A percentile compares a stretch with the other conserved stretches of the same genome.
phyloP scores from a whole-genome alignment of 2,888 invertebrate genomes.

The Archips xylosteana region DNA sequence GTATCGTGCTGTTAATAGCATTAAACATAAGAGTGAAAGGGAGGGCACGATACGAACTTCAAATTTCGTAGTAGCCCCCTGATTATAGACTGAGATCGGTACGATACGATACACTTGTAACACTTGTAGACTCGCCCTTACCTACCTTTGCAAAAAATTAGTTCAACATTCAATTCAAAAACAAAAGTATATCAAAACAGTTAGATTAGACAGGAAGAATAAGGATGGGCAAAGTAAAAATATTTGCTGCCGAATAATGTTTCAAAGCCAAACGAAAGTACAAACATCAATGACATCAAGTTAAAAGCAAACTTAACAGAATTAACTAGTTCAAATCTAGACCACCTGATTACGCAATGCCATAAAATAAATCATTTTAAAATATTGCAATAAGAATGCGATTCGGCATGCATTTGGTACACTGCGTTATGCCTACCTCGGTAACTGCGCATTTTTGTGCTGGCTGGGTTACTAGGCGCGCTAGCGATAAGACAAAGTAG shows the following conservation, averaged over 20 bases:
- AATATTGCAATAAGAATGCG: conserved; percentile 30
- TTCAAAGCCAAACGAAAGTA: neutral
- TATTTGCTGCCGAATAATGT: neutral
- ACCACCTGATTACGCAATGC: neutral
- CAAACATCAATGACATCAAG: conserved; percentile 9
- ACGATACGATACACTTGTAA: too few species aligned
- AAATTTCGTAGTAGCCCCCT: too few species aligned
- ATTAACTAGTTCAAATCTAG: conserved; percentile 11
- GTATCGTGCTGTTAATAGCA: too few species aligned
- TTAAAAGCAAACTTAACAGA: conserved; percentile 9
- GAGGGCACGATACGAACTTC: too few species aligned
- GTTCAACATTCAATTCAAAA: too few species aligned
- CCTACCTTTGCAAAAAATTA: too few species aligned
- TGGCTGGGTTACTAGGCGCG: conserved; percentile 20
- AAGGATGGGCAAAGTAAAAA: neutral
- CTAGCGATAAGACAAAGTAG: conserved; percentile 28
- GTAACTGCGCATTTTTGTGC: conserved; percentile 3
- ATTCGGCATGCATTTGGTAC: conserved; percentile 35
- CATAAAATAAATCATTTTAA: conserved; percentile 8
- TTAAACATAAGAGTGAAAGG: too few species aligned
- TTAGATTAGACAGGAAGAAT: neutral
- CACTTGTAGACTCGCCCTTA: too few species aligned
- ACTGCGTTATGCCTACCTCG: conserved; percentile 11
- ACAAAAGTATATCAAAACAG: too few species aligned
- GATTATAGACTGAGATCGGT: too few species aligned